A percentile compares a stretch with the other conserved stretches of the same genome.
Evolutionary conservation across 1,140 invertebrate genomes (phyloP).

Genomic region (Octopus bimaculoides): DNA sequence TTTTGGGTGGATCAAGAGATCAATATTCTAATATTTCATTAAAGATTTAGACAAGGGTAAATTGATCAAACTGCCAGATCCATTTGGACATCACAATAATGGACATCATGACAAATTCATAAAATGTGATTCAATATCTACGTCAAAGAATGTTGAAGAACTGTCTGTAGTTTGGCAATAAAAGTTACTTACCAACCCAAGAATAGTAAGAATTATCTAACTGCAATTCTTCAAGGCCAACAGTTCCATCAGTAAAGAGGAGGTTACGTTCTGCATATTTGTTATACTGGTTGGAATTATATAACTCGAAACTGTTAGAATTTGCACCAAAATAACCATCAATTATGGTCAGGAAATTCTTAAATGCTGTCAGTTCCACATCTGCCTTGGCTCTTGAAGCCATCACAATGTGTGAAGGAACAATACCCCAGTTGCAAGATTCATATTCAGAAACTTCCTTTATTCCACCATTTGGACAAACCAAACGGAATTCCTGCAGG

Average conservation of each 20-base stretch:
- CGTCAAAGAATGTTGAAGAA: too few species aligned
- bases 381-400: conserved; percentile 36
- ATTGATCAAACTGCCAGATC: too few species aligned
- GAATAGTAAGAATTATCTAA: conserved; percentile 44
- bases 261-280: conserved; percentile 39
- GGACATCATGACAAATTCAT: too few species aligned
- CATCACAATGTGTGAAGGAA: conserved; percentile 79
- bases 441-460: conserved; percentile 38
- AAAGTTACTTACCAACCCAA: conserved; percentile 52
- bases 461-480: conserved; percentile 76
- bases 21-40: too few species aligned
- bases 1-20: too few species aligned
- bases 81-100: too few species aligned
- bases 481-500: conserved; percentile 71
- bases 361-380: conserved; percentile 30
- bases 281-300: conserved; percentile 29
- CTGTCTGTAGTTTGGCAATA: not conserved
- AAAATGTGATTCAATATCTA: too few species aligned
- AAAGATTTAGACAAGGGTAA: too few species aligned
- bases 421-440: conserved; percentile 63
- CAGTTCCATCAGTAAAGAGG: conserved; percentile 53
- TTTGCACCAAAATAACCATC: conserved; percentile 34
- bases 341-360: conserved; percentile 37
- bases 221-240: conserved; percentile 44
- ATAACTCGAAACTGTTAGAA: conserved; percentile 35